phyloP scores from a whole-genome alignment of 2,797 vertebrate species.

The Semotilus atromaculatus region DNA sequence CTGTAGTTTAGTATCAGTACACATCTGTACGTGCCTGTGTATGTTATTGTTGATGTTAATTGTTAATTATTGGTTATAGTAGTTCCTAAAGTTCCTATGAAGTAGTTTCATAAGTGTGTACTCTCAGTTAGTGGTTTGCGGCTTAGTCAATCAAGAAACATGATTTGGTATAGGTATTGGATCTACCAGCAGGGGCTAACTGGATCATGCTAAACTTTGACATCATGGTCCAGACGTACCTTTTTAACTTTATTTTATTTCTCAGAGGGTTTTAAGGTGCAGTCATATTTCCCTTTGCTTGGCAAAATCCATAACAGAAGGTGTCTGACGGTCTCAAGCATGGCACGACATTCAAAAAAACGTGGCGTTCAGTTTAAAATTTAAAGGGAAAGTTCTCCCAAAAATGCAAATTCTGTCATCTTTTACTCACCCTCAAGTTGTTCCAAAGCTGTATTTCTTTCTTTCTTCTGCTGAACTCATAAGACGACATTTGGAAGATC shows the following conservation, averaged over 20 bases:
- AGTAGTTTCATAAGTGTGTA: too few species aligned
- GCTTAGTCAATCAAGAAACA: neutral
- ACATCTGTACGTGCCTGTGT: too few species aligned
- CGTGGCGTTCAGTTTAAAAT: too few species aligned
- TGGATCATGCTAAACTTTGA: neutral
- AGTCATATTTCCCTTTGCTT: neutral
- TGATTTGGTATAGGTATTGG: neutral
- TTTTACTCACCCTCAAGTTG: too few species aligned
- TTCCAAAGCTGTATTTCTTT: too few species aligned
- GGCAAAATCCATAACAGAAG: neutral
- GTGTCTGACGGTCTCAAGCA: neutral
- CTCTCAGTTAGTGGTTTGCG: neutral
- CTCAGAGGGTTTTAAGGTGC: neutral
- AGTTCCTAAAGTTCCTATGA: neutral
- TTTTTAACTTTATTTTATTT: neutral
- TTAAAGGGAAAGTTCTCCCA: neutral
- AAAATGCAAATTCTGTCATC: too few species aligned
- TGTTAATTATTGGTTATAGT: neutral
- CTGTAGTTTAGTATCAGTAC: neutral
- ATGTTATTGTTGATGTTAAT: neutral
- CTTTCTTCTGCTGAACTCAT: too few species aligned
- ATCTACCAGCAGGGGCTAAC: neutral
- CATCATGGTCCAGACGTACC: too few species aligned
- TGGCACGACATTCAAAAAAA: too few species aligned
- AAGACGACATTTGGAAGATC: too few species aligned